Percentiles rank a stretch among this genome's conserved stretches.
phyloP scores from a whole-genome alignment of 2,113 vertebrate species.

The Platycercus adscitus region DNA sequence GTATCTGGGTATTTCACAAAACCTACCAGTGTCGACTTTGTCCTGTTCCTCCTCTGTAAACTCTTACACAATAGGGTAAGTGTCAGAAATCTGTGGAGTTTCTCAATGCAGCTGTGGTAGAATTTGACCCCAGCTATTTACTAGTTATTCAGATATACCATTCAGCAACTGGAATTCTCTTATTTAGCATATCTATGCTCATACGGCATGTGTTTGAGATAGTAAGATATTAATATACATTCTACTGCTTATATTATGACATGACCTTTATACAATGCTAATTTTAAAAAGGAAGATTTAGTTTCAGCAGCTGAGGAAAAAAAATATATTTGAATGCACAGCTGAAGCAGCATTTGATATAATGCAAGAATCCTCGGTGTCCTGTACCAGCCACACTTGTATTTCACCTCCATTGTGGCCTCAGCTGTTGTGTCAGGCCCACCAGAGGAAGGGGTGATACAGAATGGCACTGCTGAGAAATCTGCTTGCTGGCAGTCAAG shows the following conservation, averaged over 20 bases:
- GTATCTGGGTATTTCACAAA: background rate
- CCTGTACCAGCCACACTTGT: background rate
- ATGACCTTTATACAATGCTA: background rate
- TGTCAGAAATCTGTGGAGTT: background rate
- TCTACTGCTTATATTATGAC: background rate
- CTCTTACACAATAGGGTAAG: background rate
- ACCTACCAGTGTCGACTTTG: background rate
- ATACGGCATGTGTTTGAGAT: background rate
- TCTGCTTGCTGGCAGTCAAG: background rate
- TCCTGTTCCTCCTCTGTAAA: background rate
- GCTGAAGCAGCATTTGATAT: constrained; percentile 54
- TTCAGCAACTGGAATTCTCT: background rate
- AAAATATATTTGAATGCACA: background rate
- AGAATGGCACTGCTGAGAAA: background rate
- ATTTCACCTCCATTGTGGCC: background rate
- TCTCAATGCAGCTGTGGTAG: background rate
- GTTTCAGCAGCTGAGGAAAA: constrained; percentile 41
- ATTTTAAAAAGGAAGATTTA: constrained; percentile 38
- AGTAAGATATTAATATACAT: background rate
- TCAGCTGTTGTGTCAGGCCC: constrained; percentile 52
- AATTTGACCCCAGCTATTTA: background rate
- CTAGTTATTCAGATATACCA: background rate
- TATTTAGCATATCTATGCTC: background rate
- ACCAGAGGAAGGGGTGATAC: background rate
- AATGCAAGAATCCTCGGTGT: constrained; percentile 24